These are phyloP conservation scores for Homarus gammarus DNA, from an alignment of 2,888 invertebrate genomes.

Conservation along the genomic window DNA sequence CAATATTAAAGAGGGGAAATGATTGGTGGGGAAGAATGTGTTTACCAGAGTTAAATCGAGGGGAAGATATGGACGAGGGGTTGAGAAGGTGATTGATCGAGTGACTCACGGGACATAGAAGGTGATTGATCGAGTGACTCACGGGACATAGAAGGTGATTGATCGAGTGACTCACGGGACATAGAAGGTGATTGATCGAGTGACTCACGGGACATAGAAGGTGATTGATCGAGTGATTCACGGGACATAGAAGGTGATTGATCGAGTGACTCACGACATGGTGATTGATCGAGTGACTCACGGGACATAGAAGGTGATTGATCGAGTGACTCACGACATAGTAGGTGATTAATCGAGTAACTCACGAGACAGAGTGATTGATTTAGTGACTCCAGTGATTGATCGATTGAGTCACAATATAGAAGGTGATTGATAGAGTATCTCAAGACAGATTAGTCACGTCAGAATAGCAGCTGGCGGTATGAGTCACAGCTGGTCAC, in stretches of 20 bases:
- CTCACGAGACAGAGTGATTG: too few relatives aligned
- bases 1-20: neutral
- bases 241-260: too few relatives aligned
- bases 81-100: neutral
- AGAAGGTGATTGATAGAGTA: too few relatives aligned
- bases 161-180: neutral
- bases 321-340: too few relatives aligned
- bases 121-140: neutral
- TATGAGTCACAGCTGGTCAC: too few relatives aligned
- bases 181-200: neutral
- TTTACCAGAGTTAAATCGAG: constrained; percentile 1
- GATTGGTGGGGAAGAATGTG: neutral
- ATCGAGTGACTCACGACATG: too few relatives aligned
- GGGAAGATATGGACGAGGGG: neutral
- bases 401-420: neutral
- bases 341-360: too few relatives aligned
- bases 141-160: neutral
- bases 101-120: neutral
- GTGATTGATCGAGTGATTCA: neutral
- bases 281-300: too few relatives aligned
- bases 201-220: neutral
- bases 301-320: too few relatives aligned
- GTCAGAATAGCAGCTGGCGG: too few relatives aligned
- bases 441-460: too few relatives aligned
- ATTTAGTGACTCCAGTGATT: neutral